Conservation (phyloP, 1,140 invertebrate genomes). For the Megathymus violae region DNA sequence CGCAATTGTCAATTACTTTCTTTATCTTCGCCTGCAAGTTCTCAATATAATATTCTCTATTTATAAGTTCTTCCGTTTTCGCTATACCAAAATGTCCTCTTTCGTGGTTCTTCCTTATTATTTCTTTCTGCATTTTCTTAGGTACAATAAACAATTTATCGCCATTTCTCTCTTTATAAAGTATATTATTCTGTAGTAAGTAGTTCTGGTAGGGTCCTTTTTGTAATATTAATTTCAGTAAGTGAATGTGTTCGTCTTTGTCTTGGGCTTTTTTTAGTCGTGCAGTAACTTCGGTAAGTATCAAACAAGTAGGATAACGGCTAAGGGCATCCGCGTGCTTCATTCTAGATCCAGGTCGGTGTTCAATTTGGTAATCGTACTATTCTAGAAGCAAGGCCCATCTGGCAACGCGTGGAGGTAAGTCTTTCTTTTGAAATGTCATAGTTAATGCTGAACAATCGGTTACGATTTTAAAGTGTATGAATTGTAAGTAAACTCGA, state of each 20-base stretch:
- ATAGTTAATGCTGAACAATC: constrained; percentile 64
- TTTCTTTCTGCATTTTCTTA: constrained; percentile 48
- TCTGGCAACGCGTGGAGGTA: constrained; percentile 42
- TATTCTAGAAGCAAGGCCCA: constrained; percentile 53
- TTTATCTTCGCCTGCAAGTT: constrained; percentile 57
- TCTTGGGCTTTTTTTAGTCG: constrained; percentile 43
- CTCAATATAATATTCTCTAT: constrained; percentile 64
- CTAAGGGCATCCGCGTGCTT: constrained; percentile 76
- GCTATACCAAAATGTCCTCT: constrained; percentile 62
- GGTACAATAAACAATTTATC: constrained; percentile 51
- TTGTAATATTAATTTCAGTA: constrained; percentile 45
- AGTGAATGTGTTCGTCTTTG: constrained; percentile 44
- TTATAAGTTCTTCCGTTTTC: constrained; percentile 66
- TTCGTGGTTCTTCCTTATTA: constrained; percentile 55
- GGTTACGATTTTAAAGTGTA: constrained; percentile 74
- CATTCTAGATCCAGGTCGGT: constrained; percentile 60
- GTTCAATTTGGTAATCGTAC: constrained; percentile 61
- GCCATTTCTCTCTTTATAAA: constrained; percentile 49
- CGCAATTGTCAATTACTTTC: constrained; percentile 55
- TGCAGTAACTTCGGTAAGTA: constrained; percentile 35
- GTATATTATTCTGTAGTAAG: constrained; percentile 42
- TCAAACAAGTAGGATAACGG: constrained; percentile 49
- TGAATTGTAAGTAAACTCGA: constrained; percentile 77
- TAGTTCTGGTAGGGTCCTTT: constrained; percentile 43
- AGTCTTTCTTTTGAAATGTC: constrained; percentile 69